A percentile compares a stretch with the other conserved stretches of the same genome.
Evolutionary conservation across 2,113 vertebrate species (phyloP).

Genomic region (Tragelaphus imberbis): DNA sequence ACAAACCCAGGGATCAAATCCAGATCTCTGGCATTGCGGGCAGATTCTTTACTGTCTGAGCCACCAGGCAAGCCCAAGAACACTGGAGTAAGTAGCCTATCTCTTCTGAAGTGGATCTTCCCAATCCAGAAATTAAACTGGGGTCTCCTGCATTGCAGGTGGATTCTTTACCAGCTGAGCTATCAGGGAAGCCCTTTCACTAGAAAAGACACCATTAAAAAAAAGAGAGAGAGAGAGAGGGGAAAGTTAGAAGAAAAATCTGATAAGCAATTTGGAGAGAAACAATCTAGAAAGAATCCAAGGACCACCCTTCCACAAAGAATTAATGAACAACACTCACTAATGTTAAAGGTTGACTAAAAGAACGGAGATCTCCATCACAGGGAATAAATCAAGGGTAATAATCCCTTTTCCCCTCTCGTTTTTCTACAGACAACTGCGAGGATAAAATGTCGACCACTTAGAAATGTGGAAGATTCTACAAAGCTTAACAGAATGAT

Average conservation of each 20-base stretch:
- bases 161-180: not conserved
- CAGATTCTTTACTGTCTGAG: not conserved
- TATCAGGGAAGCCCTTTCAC: not conserved
- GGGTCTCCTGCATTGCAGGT: not conserved
- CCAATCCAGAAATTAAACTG: not conserved
- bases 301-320: not conserved
- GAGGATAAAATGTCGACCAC: conserved; percentile 6
- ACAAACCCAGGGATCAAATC: not conserved
- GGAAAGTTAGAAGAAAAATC: not conserved
- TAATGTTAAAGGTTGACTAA: not conserved
- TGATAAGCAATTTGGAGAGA: not conserved
- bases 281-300: not conserved
- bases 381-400: not conserved
- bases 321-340: not conserved
- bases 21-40: not conserved
- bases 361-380: not conserved
- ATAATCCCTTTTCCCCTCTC: not conserved
- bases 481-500: not conserved
- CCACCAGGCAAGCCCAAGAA: not conserved
- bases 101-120: not conserved
- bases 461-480: not conserved
- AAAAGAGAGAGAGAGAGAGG: not conserved
- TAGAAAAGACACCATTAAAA: not conserved
- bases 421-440: not conserved
- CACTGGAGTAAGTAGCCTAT: not conserved